Conservation (phyloP, 2,113 vertebrate species). For the Apteryx mantelli region DNA sequence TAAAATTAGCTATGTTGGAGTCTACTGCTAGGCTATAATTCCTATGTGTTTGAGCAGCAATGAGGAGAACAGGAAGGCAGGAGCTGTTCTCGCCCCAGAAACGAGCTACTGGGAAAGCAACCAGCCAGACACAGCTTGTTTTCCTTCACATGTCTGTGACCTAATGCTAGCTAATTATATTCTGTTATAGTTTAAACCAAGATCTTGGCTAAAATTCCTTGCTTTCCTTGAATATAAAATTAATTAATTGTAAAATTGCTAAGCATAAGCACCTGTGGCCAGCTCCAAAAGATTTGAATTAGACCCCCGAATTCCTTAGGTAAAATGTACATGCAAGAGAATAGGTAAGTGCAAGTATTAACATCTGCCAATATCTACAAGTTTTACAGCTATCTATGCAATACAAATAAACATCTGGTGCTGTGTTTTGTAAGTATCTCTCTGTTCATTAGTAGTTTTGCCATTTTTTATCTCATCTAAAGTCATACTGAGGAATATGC, state of each 20-base stretch:
- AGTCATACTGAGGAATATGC: not conserved
- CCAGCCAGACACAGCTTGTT: not conserved
- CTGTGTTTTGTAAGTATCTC: not conserved
- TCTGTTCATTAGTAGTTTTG: not conserved
- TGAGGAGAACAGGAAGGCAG: not conserved
- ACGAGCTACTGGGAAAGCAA: not conserved
- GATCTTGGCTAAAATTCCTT: not conserved
- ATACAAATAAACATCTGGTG: not conserved
- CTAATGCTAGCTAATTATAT: not conserved
- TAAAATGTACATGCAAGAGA: not conserved
- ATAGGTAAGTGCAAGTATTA: not conserved
- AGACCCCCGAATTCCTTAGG: not conserved
- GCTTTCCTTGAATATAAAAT: not conserved
- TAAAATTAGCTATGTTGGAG: not conserved
- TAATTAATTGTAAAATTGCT: not conserved
- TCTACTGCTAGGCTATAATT: not conserved
- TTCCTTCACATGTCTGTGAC: not conserved
- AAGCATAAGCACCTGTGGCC: not conserved
- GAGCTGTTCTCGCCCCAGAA: not conserved
- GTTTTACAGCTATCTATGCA: not conserved
- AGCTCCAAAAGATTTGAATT: not conserved
- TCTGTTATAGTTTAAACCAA: not conserved
- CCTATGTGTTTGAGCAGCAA: not conserved
- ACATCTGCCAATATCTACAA: not conserved
- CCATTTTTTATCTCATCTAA: not conserved